Evolutionary conservation across 2,113 vertebrate genomes (phyloP).

Genomic region (Okapia johnstoni): DNA sequence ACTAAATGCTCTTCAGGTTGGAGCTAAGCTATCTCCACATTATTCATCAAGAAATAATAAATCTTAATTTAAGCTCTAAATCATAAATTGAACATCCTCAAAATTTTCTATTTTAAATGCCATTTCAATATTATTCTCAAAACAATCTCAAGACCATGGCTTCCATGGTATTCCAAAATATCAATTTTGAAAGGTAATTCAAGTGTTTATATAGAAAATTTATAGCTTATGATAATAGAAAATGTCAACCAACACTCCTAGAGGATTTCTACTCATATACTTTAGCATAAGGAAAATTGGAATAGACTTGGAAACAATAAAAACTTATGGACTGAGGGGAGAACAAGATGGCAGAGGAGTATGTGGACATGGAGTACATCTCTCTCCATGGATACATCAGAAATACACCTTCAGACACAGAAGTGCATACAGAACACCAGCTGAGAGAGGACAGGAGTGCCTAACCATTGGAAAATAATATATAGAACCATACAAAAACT

Average conservation of each 20-base stretch:
- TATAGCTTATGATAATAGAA: not conserved
- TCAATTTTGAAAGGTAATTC: not conserved
- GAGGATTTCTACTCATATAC: not conserved
- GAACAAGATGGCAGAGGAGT: not conserved
- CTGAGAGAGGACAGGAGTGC: not conserved
- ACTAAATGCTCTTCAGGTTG: not conserved
- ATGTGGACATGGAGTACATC: not conserved
- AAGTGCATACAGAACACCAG: not conserved
- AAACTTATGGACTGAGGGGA: not conserved
- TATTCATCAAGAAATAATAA: not conserved
- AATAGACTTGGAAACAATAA: not conserved
- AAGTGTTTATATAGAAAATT: not conserved
- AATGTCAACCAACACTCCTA: not conserved
- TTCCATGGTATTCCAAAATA: not conserved
- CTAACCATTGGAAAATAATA: not conserved
- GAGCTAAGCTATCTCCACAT: not conserved
- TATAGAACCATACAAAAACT: not conserved
- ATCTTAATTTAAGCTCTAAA: conserved; percentile 10
- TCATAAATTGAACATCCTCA: not conserved
- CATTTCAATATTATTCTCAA: not conserved
- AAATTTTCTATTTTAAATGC: not conserved
- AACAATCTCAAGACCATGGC: not conserved
- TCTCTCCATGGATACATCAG: not conserved
- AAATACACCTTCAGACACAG: not conserved
- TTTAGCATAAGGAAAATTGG: not conserved